Evolutionary conservation across 2,113 vertebrate species (phyloP), one percentile per base, ranked within the genome.

Genomic region (Zosterops borbonicus): DNA sequence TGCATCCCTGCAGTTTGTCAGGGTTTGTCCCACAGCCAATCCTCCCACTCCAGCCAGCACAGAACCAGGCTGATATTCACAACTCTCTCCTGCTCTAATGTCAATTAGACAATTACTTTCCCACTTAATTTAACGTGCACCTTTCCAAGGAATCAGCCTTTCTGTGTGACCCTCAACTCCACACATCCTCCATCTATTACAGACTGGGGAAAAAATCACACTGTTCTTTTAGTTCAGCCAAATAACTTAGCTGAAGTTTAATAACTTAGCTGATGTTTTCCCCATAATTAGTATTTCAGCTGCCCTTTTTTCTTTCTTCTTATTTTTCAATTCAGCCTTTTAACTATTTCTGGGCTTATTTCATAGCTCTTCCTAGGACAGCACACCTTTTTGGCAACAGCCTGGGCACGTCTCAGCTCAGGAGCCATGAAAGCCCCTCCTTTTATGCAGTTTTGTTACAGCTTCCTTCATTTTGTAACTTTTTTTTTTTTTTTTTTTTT

Each of bases 21-120:
- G 44, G 63, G 28, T 56, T 53, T 73, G 62, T 37, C 64, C 20
- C 70, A 16, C 44, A 89, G 69, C 49, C 80, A 6, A 7, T 39
- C 47, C 74, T 87, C 81, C 80, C 58, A 5, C 75, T 71, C 29
- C 35, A 3, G 2, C 0, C 41, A 44, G 77, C 77, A 50, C 50
- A 22, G 56, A 24, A 17, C 0, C 2, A 63, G 31, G n/a, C 25
- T 63, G 56, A n/a, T 6, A 6, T 1, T 15, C 29, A 14, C 56
- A 65, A 2, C 21, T 21, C 65, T 21, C 20, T 65, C 85, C 74
- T 35, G 24, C 42, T 59, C 65, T 50, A 3, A 63, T 35, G 39
- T 29, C 41, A 83, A 93, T 53, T 7, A 88, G 22, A 52, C 75
- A 60, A 76, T 52, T 92, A 55, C 23, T 87, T 75, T 58, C 28